Percentiles rank a stretch among this genome's conserved stretches.
These are phyloP conservation scores for Tetramorium simillimum DNA, from an alignment of 1,140 invertebrate genomes.

Conservation along the genomic window DNA sequence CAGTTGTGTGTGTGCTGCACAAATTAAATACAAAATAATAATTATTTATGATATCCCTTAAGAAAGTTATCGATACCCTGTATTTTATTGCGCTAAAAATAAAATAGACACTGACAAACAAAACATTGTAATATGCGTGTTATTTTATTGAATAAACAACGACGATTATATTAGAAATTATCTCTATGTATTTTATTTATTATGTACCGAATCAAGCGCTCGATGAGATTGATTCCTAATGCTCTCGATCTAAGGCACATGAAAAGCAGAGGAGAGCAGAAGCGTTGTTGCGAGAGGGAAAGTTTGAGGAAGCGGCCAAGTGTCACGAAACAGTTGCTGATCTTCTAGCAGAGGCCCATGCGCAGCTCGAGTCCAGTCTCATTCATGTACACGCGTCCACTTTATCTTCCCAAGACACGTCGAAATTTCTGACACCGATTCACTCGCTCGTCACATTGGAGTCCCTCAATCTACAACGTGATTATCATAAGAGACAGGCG, in stretches of 20 bases:
- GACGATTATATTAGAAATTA: background rate
- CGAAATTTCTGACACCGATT: slow-evolving; percentile 67
- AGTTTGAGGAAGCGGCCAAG: slow-evolving; percentile 88
- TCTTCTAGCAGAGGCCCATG: slow-evolving; percentile 85
- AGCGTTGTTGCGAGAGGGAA: slow-evolving; percentile 86
- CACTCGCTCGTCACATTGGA: slow-evolving; percentile 82
- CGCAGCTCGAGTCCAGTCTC: slow-evolving; percentile 75
- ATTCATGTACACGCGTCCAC: slow-evolving; percentile 82
- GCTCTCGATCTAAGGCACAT: slow-evolving; percentile 86
- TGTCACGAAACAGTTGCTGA: slow-evolving; percentile 88
- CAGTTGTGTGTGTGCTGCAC: too few relatives aligned
- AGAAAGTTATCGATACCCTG: background rate
- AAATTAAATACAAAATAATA: background rate
- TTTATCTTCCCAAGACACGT: slow-evolving; percentile 54
- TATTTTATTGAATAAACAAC: background rate
- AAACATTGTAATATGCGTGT: background rate
- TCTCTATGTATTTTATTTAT: slow-evolving; percentile 7
- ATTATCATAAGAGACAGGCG: slow-evolving; percentile 88
- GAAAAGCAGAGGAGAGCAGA: slow-evolving; percentile 88
- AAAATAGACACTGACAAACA: background rate
- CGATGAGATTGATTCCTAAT: background rate
- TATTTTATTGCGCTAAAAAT: background rate
- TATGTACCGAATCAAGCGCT: background rate
- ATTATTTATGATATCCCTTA: background rate
- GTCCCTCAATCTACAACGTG: slow-evolving; percentile 87